phyloP scores from a whole-genome alignment of 30 jellyfish, hydroid and myxozoan species.

The Pelagia noctiluca region DNA sequence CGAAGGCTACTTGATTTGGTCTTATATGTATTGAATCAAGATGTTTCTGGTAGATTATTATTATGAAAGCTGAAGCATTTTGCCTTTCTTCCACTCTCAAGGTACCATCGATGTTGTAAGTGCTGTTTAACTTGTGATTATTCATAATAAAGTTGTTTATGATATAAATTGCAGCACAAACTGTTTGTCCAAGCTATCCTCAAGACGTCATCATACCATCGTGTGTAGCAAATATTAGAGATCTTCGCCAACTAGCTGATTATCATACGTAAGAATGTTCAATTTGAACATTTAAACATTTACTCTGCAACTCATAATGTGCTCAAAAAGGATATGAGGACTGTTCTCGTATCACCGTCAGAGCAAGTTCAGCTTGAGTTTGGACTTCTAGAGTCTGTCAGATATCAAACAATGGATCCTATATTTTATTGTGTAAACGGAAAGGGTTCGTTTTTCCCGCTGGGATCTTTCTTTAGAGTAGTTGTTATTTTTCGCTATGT shows the following conservation, averaged over 20 bases:
- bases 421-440: neutral
- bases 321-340: neutral
- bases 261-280: constrained; percentile 55
- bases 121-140: neutral
- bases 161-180: constrained; percentile 40
- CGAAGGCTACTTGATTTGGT: neutral
- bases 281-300: neutral
- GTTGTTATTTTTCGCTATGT: too few relatives aligned
- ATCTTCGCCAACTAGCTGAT: constrained; percentile 37
- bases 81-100: neutral
- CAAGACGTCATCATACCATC: constrained; percentile 56
- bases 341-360: neutral
- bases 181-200: constrained; percentile 74
- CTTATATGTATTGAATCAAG: neutral
- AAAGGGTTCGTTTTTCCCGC: neutral
- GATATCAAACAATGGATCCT: neutral
- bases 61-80: neutral
- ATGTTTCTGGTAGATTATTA: neutral
- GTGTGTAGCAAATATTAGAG: constrained; percentile 28
- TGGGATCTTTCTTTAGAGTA: neutral
- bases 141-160: too few relatives aligned
- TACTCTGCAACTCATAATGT: neutral
- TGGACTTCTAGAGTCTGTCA: neutral
- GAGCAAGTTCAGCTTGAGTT: neutral
- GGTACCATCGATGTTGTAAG: neutral